Percentiles rank a stretch among this genome's conserved stretches.
Conservation (phyloP, 2,797 vertebrate species). For the Chrysolophus pictus region DNA sequence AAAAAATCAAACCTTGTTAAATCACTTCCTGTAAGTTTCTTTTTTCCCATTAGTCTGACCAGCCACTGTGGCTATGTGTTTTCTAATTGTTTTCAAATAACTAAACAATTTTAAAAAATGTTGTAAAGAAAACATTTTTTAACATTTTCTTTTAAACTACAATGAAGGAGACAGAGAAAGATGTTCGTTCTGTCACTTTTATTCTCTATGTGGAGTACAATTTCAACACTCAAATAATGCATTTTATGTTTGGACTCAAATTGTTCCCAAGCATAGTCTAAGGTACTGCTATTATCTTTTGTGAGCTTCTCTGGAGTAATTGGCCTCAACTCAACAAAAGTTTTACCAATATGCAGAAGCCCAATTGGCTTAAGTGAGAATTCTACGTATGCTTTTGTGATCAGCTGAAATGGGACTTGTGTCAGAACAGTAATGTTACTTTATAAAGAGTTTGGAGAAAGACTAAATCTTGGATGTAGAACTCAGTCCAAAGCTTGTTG, state of each 20-base stretch:
- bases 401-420: neutral
- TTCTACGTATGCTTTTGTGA: neutral
- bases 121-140: conserved; percentile 65
- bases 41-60: conserved; percentile 36
- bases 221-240: neutral
- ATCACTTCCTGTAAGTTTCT: conserved; percentile 39
- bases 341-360: neutral
- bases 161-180: conserved; percentile 36
- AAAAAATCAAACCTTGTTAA: conserved; percentile 62
- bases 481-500: neutral
- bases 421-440: neutral
- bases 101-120: conserved; percentile 62
- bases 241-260: neutral
- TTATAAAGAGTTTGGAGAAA: neutral
- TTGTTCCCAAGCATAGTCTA: neutral
- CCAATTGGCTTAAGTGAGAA: neutral
- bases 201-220: neutral
- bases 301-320: neutral
- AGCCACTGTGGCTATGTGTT: conserved; percentile 24
- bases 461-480: neutral
- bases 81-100: conserved; percentile 44
- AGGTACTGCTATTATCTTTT: neutral
- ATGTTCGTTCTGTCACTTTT: conserved; percentile 61
- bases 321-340: neutral
- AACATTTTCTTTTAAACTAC: conserved; percentile 69